Evolutionary conservation across 1,140 invertebrate genomes (phyloP), one percentile per base, ranked within the genome.

Genomic region (Ptiloglossa arizonensis): DNA sequence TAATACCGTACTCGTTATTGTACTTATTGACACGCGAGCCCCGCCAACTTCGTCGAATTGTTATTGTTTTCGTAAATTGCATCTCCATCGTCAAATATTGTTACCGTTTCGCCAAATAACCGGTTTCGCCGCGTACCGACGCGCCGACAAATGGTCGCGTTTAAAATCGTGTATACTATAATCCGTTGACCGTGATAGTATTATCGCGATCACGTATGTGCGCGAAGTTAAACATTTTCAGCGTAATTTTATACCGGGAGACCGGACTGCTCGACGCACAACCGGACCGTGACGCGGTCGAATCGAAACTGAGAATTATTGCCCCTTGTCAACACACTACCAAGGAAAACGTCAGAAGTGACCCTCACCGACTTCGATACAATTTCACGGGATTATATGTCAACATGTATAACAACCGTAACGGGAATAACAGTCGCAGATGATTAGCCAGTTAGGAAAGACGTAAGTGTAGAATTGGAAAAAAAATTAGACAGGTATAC

Each of bases 301-400:
- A 29, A 66, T 66, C 52, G 35, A 15, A 59, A 3, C 38, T 2
- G 19, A 3, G n/a, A 66, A 73, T 64, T 24, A 35, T 72, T 63
- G 22, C 67, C 35, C 17, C 0, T 8, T 24, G 66, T 69, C 19
- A 57, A 17, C 6, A 57, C 50, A 24, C 8, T n/a, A n/a, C n/a
- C n/a, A n/a, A n/a, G n/a, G n/a, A n/a, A n/a, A n/a, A n/a, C n/a
- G n/a, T n/a, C n/a, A n/a, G n/a, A n/a, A n/a, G n/a, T n/a, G n/a
- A n/a, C n/a, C n/a, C n/a, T n/a, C n/a, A n/a, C n/a, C n/a, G n/a
- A n/a, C n/a, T n/a, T n/a, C n/a, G n/a, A n/a, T n/a, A n/a, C n/a
- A n/a, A n/a, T n/a, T n/a, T n/a, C n/a, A n/a, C n/a, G n/a, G n/a
- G n/a, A n/a, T n/a, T n/a, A n/a, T n/a, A n/a, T n/a, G n/a, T n/a